Evolutionary conservation across 1,140 invertebrate species (phyloP), one percentile per base, ranked within the genome.

Genomic region (Leptinotarsa undecemlineata): DNA sequence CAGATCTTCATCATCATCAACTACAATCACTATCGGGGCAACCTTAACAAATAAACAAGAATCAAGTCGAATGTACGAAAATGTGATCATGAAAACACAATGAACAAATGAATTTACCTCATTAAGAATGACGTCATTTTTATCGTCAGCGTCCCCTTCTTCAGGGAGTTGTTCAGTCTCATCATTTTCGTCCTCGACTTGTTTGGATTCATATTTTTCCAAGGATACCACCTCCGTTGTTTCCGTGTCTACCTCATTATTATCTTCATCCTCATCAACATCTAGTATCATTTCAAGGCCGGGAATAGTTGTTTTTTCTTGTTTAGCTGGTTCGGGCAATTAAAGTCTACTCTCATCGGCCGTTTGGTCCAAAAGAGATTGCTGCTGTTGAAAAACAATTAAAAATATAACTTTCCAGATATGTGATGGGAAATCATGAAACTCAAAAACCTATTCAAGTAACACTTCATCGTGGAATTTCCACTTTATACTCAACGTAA

Each of bases 81-180:
- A 64, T 64, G 62, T 5, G 4, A 13, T 64, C 23, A 64, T 11
- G 8, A 14, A 21, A 64, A 2, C 20, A 21, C 20, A 64, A 14
- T n/a, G 14, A 64, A 19, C 62, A 20, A 20, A 14, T 14, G 17
- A 23, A 64, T 14, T 71, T 51, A 70, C 79, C 69, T 80, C 85
- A 75, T 89, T 90, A 51, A 90, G 86, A 71, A 90, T 89, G 21
- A 90, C 88, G 78, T 90, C 88, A 71, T 89, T 88, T 71, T 88
- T 86, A 17, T 84, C 76, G 26, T 82, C 77, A 15, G 76, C 75
- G 11, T 86, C 86, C 77, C 90, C 88, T 1, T 70, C 73, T n/a
- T 88, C 87, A n/a, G 84, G 81, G 11, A 74, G 51, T 61, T 76
- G 75, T 15, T 83, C 84, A 48, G 86, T 85, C 33, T 77, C 77